Evolutionary conservation across 2,888 invertebrate genomes (phyloP).

Genomic region (Polymixis lichenea): DNA sequence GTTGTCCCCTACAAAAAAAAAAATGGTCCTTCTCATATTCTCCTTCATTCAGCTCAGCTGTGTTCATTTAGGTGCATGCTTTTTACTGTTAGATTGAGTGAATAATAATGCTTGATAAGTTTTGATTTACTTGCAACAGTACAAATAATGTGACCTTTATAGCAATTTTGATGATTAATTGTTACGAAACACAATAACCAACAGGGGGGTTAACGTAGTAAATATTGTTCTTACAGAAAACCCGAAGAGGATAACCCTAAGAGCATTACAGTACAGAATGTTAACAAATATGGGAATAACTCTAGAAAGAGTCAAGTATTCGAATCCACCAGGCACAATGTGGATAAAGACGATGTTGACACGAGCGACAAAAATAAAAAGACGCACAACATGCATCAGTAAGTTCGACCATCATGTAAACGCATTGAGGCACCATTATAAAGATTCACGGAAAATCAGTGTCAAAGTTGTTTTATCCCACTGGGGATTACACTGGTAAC

Average conservation of each 20-base stretch:
- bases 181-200: constrained; percentile 42
- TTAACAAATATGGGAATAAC: constrained; percentile 86
- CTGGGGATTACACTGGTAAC: constrained; percentile 47
- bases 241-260: constrained; percentile 87
- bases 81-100: constrained; percentile 59
- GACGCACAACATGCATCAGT: constrained; percentile 83
- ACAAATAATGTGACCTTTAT: constrained; percentile 14
- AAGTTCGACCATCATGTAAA: constrained; percentile 76
- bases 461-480: constrained; percentile 70
- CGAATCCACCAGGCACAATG: constrained; percentile 93
- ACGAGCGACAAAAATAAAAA: constrained; percentile 92
- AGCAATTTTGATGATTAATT: constrained; percentile 33
- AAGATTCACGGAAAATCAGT: constrained; percentile 65
- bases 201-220: constrained; percentile 70
- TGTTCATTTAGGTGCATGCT: constrained; percentile 55
- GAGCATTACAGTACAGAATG: constrained; percentile 86
- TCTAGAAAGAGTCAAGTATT: constrained; percentile 92
- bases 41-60: constrained; percentile 28
- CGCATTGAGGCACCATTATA: constrained; percentile 59
- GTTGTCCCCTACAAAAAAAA: constrained; percentile 18
- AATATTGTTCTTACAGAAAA: constrained; percentile 87
- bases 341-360: constrained; percentile 94
- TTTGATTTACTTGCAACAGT: constrained; percentile 44
- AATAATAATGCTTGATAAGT: constrained; percentile 65
- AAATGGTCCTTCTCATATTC: neutral